A percentile compares a stretch with the other conserved stretches of the same genome.
Evolutionary conservation across 2,888 invertebrate species (phyloP).

Genomic region (Yponomeuta evonymella): DNA sequence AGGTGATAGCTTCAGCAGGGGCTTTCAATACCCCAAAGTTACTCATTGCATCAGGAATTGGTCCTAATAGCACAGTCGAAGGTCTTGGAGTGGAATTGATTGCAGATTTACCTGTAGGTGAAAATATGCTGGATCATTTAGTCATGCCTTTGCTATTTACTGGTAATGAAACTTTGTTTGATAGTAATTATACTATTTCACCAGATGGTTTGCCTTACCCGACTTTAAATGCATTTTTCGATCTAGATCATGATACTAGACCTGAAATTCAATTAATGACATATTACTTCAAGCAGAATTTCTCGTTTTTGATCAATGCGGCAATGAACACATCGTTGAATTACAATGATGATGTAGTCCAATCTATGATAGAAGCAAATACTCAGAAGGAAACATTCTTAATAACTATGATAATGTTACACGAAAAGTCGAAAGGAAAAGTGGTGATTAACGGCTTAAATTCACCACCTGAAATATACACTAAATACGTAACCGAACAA

Average conservation of each 20-base stretch:
- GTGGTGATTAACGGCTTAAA: not conserved
- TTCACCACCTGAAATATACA: not conserved
- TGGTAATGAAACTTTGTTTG: constrained; percentile 18
- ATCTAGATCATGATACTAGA: too few relatives aligned
- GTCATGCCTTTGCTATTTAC: not conserved
- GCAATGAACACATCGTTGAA: not conserved
- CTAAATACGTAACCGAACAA: not conserved
- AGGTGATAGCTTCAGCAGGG: constrained; percentile 11
- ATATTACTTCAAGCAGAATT: not conserved
- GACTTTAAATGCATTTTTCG: not conserved
- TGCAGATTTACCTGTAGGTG: constrained; percentile 7
- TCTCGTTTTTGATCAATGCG: not conserved
- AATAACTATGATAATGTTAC: not conserved
- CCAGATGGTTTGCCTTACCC: not conserved
- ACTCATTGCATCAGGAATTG: constrained; percentile 11
- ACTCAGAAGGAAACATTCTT: not conserved
- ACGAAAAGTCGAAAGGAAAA: constrained; percentile 6
- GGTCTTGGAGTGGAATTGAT: not conserved
- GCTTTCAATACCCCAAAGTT: constrained; percentile 8
- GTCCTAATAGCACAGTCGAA: constrained; percentile 3
- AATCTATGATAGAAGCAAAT: not conserved
- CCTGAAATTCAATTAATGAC: constrained; percentile 2
- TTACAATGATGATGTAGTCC: not conserved
- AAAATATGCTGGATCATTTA: not conserved
- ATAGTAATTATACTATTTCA: constrained; percentile 26